Evolutionary conservation across 2,113 vertebrate genomes (phyloP).

Genomic region (Macroglossus sobrinus): DNA sequence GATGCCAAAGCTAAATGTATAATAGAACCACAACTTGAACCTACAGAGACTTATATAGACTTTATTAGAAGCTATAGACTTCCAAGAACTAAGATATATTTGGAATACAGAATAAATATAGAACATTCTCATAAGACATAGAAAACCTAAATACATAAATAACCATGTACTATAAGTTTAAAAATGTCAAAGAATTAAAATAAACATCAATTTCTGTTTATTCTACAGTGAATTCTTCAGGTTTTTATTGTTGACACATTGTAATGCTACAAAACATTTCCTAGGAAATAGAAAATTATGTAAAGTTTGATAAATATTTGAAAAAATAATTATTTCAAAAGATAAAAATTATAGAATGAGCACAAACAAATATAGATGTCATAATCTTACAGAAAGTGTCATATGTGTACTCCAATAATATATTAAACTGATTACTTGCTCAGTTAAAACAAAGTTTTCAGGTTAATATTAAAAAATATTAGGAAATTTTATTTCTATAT

Average conservation of each 20-base stretch:
- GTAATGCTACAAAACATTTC: neutral
- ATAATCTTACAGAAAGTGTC: neutral
- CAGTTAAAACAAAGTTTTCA: neutral
- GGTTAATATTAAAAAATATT: neutral
- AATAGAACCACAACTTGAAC: neutral
- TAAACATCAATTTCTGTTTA: neutral
- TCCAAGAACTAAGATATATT: neutral
- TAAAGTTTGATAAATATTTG: neutral
- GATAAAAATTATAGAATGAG: neutral
- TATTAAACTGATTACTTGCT: neutral
- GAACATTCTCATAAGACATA: neutral
- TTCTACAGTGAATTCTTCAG: neutral
- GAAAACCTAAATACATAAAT: neutral
- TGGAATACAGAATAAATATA: neutral
- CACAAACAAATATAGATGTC: neutral
- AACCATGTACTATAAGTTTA: neutral
- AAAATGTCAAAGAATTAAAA: neutral
- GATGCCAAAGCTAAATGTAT: neutral
- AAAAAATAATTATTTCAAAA: neutral
- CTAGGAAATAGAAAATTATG: neutral
- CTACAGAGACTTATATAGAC: neutral
- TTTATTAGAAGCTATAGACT: neutral
- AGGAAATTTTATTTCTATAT: too few species aligned
- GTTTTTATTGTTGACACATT: neutral
- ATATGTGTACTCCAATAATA: neutral